Evolutionary conservation across 1,140 invertebrate species (phyloP), one percentile per base, ranked within the genome.

Genomic region (Armadillidium nasatum): DNA sequence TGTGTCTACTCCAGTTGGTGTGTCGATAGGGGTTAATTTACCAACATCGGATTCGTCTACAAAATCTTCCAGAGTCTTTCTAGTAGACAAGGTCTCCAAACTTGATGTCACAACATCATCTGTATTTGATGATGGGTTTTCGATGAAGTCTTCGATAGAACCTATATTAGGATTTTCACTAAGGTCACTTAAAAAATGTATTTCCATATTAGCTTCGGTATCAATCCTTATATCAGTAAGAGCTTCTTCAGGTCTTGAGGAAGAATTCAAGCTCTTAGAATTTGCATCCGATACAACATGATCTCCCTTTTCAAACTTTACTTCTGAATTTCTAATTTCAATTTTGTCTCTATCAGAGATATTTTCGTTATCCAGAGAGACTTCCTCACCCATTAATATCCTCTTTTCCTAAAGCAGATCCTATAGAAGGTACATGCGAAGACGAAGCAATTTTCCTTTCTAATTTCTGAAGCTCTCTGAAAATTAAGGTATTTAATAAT

Each of bases 401-500:
- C 50, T 7, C 50, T 19, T 60, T 60, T 60, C 50, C 11, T 60
- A 15, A 15, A 19, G 50, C 50, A 19, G 11, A 15, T 60, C 50
- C 50, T 1, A 60, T 33, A 60, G 50, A 19, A 19, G 50, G 11
- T 19, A 60, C 50, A 19, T 60, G 50, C 33, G 33, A 33, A 60
- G 50, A 60, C 7, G 50, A 15, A 15, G 50, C 11, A 13, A 60
- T 60, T 60, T 60, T 60, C 7, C 50, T 60, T 15, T 60, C 11
- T 7, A 60, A 60, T 60, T 60, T 60, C 50, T 60, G 50, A 60
- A 60, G 50, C 50, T 60, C 50, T 7, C 50, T 60, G 50, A 60
- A 60, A 60, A 60, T 1, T 3, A 60, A 60, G 50, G 6, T 33
- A 33, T 33, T 33, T 33, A 33, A 3, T 6, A 33, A 33, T 33